Base-by-base conservation (phyloP, 2,113 vertebrate species). In the Pomatorhinus ruficollis region DNA sequence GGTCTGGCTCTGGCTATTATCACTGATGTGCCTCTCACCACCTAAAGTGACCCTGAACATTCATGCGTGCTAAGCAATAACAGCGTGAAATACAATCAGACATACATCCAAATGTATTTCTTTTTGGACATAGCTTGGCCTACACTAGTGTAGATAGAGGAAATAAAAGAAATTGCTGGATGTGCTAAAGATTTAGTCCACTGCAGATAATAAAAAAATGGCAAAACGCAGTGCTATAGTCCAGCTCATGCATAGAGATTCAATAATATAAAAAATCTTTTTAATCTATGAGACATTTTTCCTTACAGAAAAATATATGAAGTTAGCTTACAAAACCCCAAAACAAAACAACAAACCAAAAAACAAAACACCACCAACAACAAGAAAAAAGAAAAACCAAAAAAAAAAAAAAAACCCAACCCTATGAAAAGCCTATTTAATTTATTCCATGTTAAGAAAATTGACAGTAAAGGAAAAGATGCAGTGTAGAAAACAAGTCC, bases 1-100 rank as follows among this genome's bases (percentile, higher is more conserved):
- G 85, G 64, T 68, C 71, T 90, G 72, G 64, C 47, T 86, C 90
- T 93, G 88, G 92, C 86, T 93, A 60, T 93, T 90, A 90, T 86
- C 83, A 89, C 86, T 93, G 71, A 84, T 9, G 4, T 56, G 65
- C 60, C 69, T 89, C 76, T 96, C 56, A 71, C 56, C 88, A 93
- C 92, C 83, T 76, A 86, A 66, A 70, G 39, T 82, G 90, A 93
- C 92, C 87, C 83, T 64, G 69, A 94, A 81, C 80, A 68, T 75
- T 95, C 85, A 89, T 70, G 92, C 53, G 71, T 84, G 60, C 79
- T 75, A 94, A 89, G 71, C 64, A 90, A 1, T 45, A 95, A 64
- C 56, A 87, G 60, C 0, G 0, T 81, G 88, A 96, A 92, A 97
- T 78, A 56, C 90, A 93, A 65, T 83, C 82, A 95, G 85, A 78